These are phyloP conservation scores for Tretioscincus oriximinensis DNA, from an alignment of 2,113 vertebrate species.

Conservation along the genomic window DNA sequence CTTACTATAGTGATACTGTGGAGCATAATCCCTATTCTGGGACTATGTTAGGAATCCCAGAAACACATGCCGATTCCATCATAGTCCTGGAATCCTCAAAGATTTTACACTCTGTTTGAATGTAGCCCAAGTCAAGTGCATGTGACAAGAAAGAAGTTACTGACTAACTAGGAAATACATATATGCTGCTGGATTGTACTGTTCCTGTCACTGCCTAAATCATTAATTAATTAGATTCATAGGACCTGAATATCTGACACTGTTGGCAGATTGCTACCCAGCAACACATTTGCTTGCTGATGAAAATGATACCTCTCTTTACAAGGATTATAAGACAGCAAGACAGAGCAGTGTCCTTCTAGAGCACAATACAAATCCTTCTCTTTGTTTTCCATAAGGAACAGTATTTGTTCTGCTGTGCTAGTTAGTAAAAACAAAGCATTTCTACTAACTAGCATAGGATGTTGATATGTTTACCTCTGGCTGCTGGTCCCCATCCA, in stretches of 20 bases:
- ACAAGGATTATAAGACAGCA: background rate
- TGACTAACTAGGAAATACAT: background rate
- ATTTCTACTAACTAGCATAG: background rate
- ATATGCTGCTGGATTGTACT: background rate
- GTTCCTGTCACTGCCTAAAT: background rate
- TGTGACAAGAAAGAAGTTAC: background rate
- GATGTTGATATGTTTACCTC: conserved; percentile 57
- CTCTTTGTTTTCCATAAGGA: background rate
- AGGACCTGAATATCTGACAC: background rate
- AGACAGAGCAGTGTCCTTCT: background rate
- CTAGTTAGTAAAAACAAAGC: no score
- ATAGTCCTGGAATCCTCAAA: no score
- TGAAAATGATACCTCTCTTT: background rate
- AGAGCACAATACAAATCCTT: background rate
- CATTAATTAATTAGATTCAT: background rate
- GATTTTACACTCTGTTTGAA: no score
- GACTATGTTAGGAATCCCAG: no score
- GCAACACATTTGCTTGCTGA: background rate
- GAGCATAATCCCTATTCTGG: no score
- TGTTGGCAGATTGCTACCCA: background rate
- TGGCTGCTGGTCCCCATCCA: conserved; percentile 64
- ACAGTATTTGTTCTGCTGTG: no score
- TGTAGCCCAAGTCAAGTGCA: background rate
- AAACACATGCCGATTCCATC: no score
- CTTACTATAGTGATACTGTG: no score